These are phyloP conservation scores for Drosophila dunni DNA, from an alignment of 1,140 invertebrate genomes.

Conservation along the genomic window DNA sequence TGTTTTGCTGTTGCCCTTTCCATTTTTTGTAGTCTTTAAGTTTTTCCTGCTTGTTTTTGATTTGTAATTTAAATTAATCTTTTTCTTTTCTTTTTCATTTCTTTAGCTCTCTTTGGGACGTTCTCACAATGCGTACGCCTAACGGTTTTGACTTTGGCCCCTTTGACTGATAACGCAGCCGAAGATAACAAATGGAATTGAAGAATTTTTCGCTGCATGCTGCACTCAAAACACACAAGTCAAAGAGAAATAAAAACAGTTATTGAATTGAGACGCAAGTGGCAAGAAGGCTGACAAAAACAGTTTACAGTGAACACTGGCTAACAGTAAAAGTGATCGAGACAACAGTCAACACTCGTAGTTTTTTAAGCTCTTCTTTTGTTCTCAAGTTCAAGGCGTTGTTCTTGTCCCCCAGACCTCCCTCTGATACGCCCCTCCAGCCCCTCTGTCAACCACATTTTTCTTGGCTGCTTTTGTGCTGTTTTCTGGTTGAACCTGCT, in stretches of 20 bases:
- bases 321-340: constrained; percentile 32
- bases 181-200: constrained; percentile 10
- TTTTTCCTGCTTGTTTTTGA: constrained; percentile 42
- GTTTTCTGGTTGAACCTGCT: constrained; percentile 21
- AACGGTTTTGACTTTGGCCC: constrained; percentile 14
- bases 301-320: background rate
- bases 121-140: constrained; percentile 26
- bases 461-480: background rate
- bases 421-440: too few relatives aligned
- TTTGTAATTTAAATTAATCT: constrained; percentile 54
- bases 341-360: constrained; percentile 2
- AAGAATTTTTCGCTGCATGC: constrained; percentile 10
- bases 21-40: constrained; percentile 1
- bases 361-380: constrained; percentile 13
- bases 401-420: background rate
- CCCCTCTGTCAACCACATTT: background rate
- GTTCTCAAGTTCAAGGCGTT: constrained; percentile 53
- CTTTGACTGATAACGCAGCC: background rate
- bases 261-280: constrained; percentile 20
- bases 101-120: background rate
- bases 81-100: background rate
- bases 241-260: background rate
- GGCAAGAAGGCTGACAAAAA: constrained; percentile 3
- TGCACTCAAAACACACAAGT: background rate
- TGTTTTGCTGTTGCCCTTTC: constrained; percentile 38